Percentiles rank a stretch among this genome's conserved stretches.
These are phyloP conservation scores for Drosophila sturtevanti DNA, from an alignment of 1,140 invertebrate species.

Conservation along the genomic window DNA sequence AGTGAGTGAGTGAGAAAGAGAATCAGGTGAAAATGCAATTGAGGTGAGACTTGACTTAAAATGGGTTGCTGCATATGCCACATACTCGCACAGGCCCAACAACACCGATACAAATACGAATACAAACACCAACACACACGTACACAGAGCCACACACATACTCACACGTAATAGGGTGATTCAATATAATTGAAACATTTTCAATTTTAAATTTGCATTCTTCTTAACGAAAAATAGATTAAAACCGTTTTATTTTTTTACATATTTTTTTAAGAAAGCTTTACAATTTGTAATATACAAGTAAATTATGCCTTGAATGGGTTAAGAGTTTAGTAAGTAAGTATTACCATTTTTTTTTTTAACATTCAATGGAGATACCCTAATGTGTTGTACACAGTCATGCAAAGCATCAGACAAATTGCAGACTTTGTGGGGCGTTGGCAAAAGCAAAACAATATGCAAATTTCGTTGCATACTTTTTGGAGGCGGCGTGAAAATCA, in stretches of 20 bases:
- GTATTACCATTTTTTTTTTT: too few relatives aligned
- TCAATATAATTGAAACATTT: neutral
- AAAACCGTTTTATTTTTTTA: too few relatives aligned
- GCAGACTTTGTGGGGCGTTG: constrained; percentile 31
- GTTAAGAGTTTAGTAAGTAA: too few relatives aligned
- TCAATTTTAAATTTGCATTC: too few relatives aligned
- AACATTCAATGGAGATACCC: too few relatives aligned
- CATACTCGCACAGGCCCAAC: constrained; percentile 6
- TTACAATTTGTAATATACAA: too few relatives aligned
- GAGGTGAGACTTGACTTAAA: constrained; percentile 43
- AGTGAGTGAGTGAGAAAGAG: neutral
- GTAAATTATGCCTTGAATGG: too few relatives aligned
- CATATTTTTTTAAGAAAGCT: too few relatives aligned
- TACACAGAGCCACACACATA: neutral
- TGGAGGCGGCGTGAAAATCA: constrained; percentile 76
- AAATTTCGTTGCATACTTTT: constrained; percentile 79
- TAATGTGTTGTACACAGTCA: neutral
- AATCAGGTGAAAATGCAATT: constrained; percentile 16
- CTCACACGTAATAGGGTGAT: neutral
- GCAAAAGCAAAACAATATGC: constrained; percentile 76
- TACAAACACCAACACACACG: neutral
- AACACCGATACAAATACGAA: constrained; percentile 44
- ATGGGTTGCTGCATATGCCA: constrained; percentile 48
- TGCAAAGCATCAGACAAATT: constrained; percentile 42
- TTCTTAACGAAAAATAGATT: too few relatives aligned